Percentiles rank a stretch among this genome's conserved stretches.
Conservation (phyloP, 2,888 invertebrate species). For the Rambutsinella grinnellia region DNA sequence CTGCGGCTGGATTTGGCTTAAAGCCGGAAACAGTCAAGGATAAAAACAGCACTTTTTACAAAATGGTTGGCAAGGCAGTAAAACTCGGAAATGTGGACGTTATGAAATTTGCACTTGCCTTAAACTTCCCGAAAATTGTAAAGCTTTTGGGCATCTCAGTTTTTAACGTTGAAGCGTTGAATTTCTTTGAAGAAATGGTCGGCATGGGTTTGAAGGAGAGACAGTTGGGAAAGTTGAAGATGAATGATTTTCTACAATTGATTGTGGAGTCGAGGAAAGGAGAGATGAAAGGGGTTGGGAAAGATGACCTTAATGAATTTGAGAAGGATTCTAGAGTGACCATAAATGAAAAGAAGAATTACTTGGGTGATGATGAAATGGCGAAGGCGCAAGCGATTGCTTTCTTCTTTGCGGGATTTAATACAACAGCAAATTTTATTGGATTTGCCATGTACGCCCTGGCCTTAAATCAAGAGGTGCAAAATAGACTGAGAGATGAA, state of each 20-base stretch:
- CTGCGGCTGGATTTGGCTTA: conserved; percentile 70
- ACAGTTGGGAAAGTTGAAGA: neutral
- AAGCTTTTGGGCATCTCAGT: neutral
- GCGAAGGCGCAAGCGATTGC: conserved; percentile 14
- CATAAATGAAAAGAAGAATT: conserved; percentile 7
- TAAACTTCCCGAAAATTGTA: neutral
- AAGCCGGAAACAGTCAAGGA: conserved; percentile 67
- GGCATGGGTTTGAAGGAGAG: neutral
- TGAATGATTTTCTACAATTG: conserved; percentile 48
- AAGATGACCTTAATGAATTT: conserved; percentile 23
- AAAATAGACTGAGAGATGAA: conserved; percentile 44
- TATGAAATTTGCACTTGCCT: neutral
- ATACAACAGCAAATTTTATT: conserved; percentile 6
- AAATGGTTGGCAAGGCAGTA: conserved; percentile 46
- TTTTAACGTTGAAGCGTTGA: neutral
- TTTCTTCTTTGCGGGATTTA: conserved; percentile 43
- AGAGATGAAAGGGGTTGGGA: conserved; percentile 26
- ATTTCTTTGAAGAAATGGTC: neutral
- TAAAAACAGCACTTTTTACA: conserved; percentile 26
- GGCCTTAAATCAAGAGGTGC: conserved; percentile 39
- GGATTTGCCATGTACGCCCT: conserved; percentile 31
- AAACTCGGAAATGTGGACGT: neutral
- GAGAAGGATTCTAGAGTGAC: conserved; percentile 42
- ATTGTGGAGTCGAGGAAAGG: conserved; percentile 35
- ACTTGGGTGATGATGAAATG: conserved; percentile 14